phyloP scores from a whole-genome alignment of 2,113 vertebrate genomes.

The Hystrix cristata region DNA sequence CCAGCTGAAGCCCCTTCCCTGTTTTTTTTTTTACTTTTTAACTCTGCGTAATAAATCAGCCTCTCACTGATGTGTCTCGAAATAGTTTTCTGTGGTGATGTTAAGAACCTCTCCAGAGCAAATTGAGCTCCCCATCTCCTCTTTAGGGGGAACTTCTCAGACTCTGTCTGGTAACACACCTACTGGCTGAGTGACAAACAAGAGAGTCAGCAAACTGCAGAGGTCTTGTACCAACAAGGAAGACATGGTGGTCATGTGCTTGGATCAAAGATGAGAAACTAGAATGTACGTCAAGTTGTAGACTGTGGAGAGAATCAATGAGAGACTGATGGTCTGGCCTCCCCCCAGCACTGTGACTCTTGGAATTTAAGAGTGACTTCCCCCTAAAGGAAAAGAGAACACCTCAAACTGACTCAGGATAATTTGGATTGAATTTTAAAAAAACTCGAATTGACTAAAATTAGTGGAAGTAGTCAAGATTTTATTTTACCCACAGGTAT shows the following conservation, averaged over 20 bases:
- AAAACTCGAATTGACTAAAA: neutral
- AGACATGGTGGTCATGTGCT: neutral
- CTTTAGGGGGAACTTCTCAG: neutral
- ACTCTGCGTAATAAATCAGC: neutral
- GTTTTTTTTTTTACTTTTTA: neutral
- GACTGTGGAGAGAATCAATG: neutral
- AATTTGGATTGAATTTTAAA: neutral
- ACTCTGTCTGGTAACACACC: neutral
- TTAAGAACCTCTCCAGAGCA: neutral
- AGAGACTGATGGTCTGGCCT: neutral
- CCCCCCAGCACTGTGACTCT: neutral
- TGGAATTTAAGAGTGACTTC: neutral
- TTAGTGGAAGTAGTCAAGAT: neutral
- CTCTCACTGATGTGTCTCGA: neutral
- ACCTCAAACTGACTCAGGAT: neutral
- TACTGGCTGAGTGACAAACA: neutral
- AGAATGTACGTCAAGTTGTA: neutral
- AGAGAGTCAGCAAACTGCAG: neutral
- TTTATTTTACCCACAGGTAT: neutral
- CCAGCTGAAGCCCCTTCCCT: neutral
- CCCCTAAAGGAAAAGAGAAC: neutral
- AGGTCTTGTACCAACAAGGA: neutral
- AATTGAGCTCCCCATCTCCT: neutral
- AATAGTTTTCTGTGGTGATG: neutral
- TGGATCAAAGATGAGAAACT: neutral